Percentiles rank a stretch among this genome's conserved stretches.
Evolutionary conservation across 2,113 vertebrate species (phyloP).

Genomic region (Rhegmatorhina hoffmannsi): DNA sequence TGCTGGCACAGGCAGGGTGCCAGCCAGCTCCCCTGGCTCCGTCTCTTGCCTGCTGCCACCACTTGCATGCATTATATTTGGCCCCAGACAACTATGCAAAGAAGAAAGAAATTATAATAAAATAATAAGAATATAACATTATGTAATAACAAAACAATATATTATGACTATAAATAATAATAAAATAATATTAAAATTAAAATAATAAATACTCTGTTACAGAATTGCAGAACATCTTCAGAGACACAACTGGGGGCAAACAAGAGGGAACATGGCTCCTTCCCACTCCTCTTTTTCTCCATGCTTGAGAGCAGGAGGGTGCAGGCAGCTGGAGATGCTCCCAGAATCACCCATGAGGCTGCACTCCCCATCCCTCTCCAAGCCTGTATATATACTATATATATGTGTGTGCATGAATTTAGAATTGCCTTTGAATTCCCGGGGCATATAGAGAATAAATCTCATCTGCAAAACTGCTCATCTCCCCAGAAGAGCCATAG

Average conservation of each 20-base stretch:
- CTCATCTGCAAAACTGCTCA: no score
- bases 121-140: background rate
- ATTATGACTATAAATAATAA: no score
- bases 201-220: background rate
- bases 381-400: background rate
- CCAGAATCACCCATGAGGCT: background rate
- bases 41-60: background rate
- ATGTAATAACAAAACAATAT: background rate
- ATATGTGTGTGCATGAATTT: background rate
- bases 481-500: no score
- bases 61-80: background rate
- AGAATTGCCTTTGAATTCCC: no score
- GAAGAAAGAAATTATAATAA: background rate
- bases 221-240: background rate
- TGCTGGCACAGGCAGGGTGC: background rate
- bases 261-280: rapidly evolving
- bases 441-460: no score
- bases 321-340: background rate
- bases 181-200: no score
- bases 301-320: background rate
- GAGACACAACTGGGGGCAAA: background rate
- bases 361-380: background rate
- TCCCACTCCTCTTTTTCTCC: background rate
- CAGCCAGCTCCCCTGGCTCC: background rate
- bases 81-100: background rate